phyloP scores from a whole-genome alignment of 2,888 invertebrate genomes.

The Poecilus cupreus region DNA sequence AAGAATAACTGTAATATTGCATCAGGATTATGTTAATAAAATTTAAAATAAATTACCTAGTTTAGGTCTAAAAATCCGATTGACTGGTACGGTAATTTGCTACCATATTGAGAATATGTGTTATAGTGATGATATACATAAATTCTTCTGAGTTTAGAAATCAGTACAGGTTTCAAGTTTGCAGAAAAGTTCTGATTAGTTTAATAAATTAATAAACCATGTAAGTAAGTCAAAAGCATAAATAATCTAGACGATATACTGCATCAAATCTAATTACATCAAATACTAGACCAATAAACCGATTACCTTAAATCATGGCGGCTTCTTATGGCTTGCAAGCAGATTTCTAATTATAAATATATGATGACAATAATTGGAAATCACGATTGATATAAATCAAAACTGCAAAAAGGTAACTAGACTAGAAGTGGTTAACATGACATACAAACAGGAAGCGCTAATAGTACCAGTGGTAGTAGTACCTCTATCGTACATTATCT shows the following conservation, averaged over 20 bases:
- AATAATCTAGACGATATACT: neutral
- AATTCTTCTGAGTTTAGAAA: conserved; percentile 6
- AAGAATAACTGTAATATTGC: no score
- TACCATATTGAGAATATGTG: conserved; percentile 12
- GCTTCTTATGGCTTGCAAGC: neutral
- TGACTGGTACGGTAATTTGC: neutral
- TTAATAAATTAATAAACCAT: neutral
- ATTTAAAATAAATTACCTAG: no score
- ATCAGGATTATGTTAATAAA: no score
- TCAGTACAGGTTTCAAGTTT: conserved; percentile 3
- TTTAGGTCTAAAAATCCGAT: neutral
- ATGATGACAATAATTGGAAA: neutral
- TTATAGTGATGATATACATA: neutral
- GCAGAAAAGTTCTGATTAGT: conserved; percentile 1
- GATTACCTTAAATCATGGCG: neutral
- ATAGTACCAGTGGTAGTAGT: neutral
- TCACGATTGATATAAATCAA: neutral
- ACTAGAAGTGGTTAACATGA: neutral
- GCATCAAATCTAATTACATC: neutral
- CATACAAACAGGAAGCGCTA: conserved; percentile 7
- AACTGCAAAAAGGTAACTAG: neutral
- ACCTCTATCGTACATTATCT: conserved; percentile 19
- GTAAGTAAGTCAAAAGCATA: conserved; percentile 11
- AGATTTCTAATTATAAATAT: conserved; percentile 26
- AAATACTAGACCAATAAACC: neutral